A percentile compares a stretch with the other conserved stretches of the same genome.
Conservation (phyloP, 64 coral and sea anemone species). For the Porites australiensis region DNA sequence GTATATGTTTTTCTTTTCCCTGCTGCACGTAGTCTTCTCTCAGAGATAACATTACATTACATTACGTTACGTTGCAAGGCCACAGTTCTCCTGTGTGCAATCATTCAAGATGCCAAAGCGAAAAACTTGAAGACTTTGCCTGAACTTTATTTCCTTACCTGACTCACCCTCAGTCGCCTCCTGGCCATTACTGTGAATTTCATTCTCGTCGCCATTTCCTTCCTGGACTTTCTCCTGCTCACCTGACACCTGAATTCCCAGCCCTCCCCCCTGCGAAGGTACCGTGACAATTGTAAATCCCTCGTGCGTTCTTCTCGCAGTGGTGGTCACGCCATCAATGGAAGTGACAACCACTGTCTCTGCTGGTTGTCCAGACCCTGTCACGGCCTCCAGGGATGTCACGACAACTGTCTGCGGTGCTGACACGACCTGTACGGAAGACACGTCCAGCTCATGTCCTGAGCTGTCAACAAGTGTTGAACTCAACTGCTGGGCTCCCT, state of each 20-base stretch:
- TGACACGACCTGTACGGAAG: constrained; percentile 57
- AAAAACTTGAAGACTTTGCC: too few relatives aligned
- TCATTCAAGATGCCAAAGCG: too few relatives aligned
- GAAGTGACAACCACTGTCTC: constrained; percentile 56
- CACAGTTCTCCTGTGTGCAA: too few relatives aligned
- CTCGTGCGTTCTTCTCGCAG: constrained; percentile 51
- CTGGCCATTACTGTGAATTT: constrained; percentile 24
- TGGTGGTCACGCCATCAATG: constrained; percentile 59
- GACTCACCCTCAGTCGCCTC: constrained; percentile 21
- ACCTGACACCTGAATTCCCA: constrained; percentile 26
- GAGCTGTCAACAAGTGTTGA: constrained; percentile 69
- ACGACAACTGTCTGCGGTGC: constrained; percentile 90
- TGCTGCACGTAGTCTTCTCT: too few relatives aligned
- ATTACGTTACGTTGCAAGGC: too few relatives aligned
- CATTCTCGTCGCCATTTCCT: constrained; percentile 19
- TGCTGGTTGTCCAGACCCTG: constrained; percentile 63
- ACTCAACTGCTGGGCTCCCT: constrained; percentile 65
- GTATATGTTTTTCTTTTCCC: too few relatives aligned
- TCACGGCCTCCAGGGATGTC: constrained; percentile 82
- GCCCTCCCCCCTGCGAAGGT: constrained; percentile 49
- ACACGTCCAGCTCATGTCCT: constrained; percentile 78
- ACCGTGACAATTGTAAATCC: constrained; percentile 65
- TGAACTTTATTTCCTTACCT: neutral
- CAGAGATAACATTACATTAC: too few relatives aligned
- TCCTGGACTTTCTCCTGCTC: constrained; percentile 71